Evolutionary conservation across 2,888 invertebrate species (phyloP), one percentile per base, ranked within the genome.

Genomic region (Sclerodermus sp.): DNA sequence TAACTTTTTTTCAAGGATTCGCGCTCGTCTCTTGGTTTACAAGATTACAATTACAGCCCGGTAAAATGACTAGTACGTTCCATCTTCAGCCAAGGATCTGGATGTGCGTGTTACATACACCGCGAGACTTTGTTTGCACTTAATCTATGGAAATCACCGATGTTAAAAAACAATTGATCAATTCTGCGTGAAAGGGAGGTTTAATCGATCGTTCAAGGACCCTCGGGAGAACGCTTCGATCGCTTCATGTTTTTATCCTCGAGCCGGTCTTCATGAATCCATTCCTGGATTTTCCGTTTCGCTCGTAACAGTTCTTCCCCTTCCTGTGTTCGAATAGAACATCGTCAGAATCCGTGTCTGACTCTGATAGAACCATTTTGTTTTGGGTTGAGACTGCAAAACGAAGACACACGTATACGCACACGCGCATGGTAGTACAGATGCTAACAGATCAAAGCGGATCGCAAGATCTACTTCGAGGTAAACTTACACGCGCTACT

Each of bases 311-410:
- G 67, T 85, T 87, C 77, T 81, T 80, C 9, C 82, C 81, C 82
- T 82, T 83, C 49, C 87, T 84, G 9, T 87, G 85, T 74, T 92
- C 92, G 73, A 92, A 92, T 15, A 92, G 79, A 8, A 93, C 89
- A 77, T 93, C 91, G 34, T 77, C 77, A 0, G 91, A 92, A 65
- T 93, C 92, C 0, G 91, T 90, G 60, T 92, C 92, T 1, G 88
- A 86, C 68, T 92, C 92, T 0, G 90, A 85, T 47, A 87, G 69
- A 45, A 85, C 87, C 48, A 87, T 81, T 76, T 87, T 74, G 36
- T 70, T 76, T 34, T 73, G 73, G 2, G 68, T 63, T 23, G 82
- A 79, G 76, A 86, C 88, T 88, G 78, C 31, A 80, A 79, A 55
- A 53, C 73, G 68, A 56, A 56, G 4, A 39, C 12, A 6, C 29